These are phyloP conservation scores for Tipula confusa DNA, from an alignment of 2,888 invertebrate species.

Conservation along the genomic window DNA sequence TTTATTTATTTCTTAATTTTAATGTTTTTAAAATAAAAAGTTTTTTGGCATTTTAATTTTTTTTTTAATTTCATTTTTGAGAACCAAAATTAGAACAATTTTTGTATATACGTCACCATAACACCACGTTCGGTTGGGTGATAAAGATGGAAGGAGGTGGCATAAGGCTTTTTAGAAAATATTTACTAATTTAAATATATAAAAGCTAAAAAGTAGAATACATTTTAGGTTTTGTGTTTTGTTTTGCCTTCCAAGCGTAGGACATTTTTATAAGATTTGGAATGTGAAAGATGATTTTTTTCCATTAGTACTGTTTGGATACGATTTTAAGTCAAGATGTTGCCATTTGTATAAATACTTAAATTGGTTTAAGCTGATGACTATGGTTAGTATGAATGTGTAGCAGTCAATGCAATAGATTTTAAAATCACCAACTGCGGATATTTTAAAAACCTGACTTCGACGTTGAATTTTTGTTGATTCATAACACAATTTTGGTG, in stretches of 20 bases:
- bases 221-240: background rate
- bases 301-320: no score
- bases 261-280: background rate
- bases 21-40: background rate
- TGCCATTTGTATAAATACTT: no score
- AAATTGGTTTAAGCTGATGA: no score
- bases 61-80: background rate
- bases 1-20: constrained; percentile 25
- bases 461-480: no score
- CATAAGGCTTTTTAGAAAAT: background rate
- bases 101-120: background rate
- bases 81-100: background rate
- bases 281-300: background rate
- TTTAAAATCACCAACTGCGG: no score
- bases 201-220: background rate
- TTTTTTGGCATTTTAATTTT: background rate
- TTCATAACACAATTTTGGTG: no score
- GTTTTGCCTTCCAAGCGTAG: background rate
- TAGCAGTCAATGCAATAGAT: no score
- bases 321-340: background rate
- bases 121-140: background rate
- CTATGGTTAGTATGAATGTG: no score
- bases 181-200: constrained; percentile 25
- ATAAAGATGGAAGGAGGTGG: background rate
- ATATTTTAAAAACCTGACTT: no score